Base-by-base conservation (phyloP, 2,113 vertebrate species). In the Neodontobutis hainanensis region DNA sequence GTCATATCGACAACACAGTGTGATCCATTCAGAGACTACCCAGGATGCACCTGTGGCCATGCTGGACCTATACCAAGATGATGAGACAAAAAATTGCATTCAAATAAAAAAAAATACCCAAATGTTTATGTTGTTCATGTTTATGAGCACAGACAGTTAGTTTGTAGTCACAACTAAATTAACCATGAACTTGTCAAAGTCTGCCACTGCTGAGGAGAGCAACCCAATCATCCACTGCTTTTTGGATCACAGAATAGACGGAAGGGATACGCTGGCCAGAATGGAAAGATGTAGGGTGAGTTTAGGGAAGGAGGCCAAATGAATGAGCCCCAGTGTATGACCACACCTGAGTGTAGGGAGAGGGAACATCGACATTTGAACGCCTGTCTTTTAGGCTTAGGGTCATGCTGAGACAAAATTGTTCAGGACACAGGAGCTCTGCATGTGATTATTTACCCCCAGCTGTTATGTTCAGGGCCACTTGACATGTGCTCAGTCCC, bases 201-300 rank as follows among this genome's bases (percentile, higher is more conserved):
- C 68, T 47, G 83, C 70, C 73, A 72, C 60, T 76, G 82, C 56
- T 52, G 55, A 80, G 70, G 55, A 85, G 35, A 86, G 88, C 89
- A 91, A 92, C 83, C 67, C 79, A 82, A 89, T 84, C 83, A 42
- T 61, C 64, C 66, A 12, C 36, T 49, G 65, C 61, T 73, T 70
- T 81, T 77, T 80, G 68, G 44, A 71, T 73, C 81, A 84, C 61
- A 75, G 77, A 77, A 68, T 61, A 69, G 61, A 49, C 67, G 66
- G 16, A 59, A 60, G 55, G 70, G 71, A 65, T 65, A 70, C 58
- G 65, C 61, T 69, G 70, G 27, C 36, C 0, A n/a, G n/a, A 2
- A 48, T 68, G 2, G 15, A 47, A 70, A 56, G 52, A 57, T 56
- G 69, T 12, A 71, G 67, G 63, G 48, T 16, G 5, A 46, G 44